phyloP scores from a whole-genome alignment of 2,888 invertebrate species.

The Himalopsyche japonica region DNA sequence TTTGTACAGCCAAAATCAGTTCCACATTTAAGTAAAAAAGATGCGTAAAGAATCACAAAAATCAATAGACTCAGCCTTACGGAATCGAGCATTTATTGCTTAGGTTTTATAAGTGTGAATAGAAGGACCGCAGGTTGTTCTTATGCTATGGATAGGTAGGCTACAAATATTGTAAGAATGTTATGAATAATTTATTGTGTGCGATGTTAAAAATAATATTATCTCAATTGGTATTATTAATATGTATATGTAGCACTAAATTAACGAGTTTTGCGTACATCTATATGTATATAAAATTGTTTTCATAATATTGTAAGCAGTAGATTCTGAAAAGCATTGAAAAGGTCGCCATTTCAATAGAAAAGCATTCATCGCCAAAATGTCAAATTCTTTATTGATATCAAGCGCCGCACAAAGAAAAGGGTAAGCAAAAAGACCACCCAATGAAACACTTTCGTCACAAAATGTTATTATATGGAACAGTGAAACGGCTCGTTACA shows the following conservation, averaged over 20 bases:
- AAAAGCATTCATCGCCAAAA: neutral
- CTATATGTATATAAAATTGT: neutral
- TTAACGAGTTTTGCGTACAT: neutral
- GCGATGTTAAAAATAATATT: no score
- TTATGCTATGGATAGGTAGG: no score
- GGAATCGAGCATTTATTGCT: no score
- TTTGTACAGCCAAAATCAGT: no score
- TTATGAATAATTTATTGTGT: no score
- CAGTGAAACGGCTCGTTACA: neutral
- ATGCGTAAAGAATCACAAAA: no score
- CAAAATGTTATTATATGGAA: neutral
- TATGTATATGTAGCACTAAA: neutral
- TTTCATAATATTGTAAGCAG: neutral
- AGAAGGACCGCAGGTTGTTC: no score
- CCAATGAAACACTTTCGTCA: neutral
- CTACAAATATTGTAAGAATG: no score
- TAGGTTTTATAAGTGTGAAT: no score
- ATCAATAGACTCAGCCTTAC: no score
- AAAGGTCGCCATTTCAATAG: neutral
- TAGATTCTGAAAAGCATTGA: neutral
- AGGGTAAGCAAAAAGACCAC: neutral
- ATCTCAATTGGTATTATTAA: neutral
- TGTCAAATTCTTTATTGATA: constrained; percentile 1
- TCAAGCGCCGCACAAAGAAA: neutral
- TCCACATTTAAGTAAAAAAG: no score